Evolutionary conservation across 2,888 invertebrate genomes (phyloP).

Genomic region (Plutella xylostella): DNA sequence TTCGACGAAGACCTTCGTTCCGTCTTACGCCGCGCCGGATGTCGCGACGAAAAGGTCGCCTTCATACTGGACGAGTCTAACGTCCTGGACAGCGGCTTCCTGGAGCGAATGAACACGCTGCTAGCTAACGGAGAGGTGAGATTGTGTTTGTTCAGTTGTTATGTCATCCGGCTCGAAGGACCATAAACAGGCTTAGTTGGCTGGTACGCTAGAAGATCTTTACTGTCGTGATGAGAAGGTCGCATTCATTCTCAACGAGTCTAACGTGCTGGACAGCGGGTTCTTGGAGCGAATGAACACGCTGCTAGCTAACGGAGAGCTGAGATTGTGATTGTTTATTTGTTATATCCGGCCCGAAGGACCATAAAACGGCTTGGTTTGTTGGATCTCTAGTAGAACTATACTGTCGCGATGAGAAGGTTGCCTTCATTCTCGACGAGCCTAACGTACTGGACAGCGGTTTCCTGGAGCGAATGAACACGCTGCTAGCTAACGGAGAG

Average conservation of each 20-base stretch:
- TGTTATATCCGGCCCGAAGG: too few species aligned
- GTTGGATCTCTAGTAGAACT: too few species aligned
- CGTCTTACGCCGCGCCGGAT: slow-evolving; percentile 86
- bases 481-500: slow-evolving; percentile 98
- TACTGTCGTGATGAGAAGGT: slow-evolving; percentile 88
- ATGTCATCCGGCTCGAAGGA: too few species aligned
- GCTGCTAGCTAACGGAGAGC: slow-evolving; percentile 96
- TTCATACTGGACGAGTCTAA: slow-evolving; percentile 99
- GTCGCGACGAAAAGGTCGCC: slow-evolving; percentile 98
- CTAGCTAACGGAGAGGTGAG: slow-evolving; percentile 94
- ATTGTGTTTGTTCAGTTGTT: too few species aligned
- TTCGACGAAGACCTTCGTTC: slow-evolving; percentile 98
- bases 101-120: slow-evolving; percentile 99
- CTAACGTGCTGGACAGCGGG: slow-evolving; percentile 92
- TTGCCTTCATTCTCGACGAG: slow-evolving; percentile 98
- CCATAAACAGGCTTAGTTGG: too few species aligned
- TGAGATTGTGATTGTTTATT: too few species aligned
- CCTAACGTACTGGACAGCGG: slow-evolving; percentile 99
- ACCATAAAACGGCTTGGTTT: too few species aligned
- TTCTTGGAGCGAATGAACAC: slow-evolving; percentile 98
- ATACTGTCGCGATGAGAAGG: slow-evolving; percentile 97
- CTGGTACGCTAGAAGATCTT: background rate
- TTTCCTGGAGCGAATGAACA: slow-evolving; percentile 99
- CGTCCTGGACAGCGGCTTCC: slow-evolving; percentile 97
- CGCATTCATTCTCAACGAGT: slow-evolving; percentile 94